A percentile compares a stretch with the other conserved stretches of the same genome.
These are phyloP conservation scores for Corythornis madagascariensis DNA, from an alignment of 2,113 vertebrate genomes.

Conservation along the genomic window DNA sequence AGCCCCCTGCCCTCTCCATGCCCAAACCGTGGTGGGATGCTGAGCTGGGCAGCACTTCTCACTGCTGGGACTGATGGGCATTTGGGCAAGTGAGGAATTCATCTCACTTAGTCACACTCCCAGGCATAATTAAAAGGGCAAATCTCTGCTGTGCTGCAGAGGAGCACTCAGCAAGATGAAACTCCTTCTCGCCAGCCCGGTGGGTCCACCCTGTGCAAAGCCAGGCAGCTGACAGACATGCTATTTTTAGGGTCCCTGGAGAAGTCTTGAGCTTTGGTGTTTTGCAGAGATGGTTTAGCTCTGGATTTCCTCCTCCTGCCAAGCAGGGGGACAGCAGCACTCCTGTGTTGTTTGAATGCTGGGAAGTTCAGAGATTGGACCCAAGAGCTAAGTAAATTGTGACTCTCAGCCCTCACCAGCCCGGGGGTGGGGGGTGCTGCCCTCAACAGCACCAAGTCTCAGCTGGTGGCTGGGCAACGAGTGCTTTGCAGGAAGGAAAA, in stretches of 20 bases:
- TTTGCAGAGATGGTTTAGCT: background rate
- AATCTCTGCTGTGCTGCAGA: background rate
- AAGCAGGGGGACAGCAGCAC: background rate
- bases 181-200: background rate
- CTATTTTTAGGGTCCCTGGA: background rate
- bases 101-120: background rate
- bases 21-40: fast-evolving
- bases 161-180: background rate
- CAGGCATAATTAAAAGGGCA: background rate
- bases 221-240: background rate
- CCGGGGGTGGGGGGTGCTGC: background rate
- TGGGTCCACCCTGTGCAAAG: background rate
- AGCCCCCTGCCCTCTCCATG: background rate
- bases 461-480: background rate
- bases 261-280: background rate
- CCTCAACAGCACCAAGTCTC: background rate
- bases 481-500: background rate
- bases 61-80: background rate
- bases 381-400: background rate
- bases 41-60: background rate
- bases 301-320: background rate
- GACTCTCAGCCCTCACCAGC: background rate
- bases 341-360: background rate
- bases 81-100: background rate
- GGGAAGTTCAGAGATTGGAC: background rate